phyloP scores from a whole-genome alignment of 1,140 invertebrate genomes.

The Dendrolimus punctatus region DNA sequence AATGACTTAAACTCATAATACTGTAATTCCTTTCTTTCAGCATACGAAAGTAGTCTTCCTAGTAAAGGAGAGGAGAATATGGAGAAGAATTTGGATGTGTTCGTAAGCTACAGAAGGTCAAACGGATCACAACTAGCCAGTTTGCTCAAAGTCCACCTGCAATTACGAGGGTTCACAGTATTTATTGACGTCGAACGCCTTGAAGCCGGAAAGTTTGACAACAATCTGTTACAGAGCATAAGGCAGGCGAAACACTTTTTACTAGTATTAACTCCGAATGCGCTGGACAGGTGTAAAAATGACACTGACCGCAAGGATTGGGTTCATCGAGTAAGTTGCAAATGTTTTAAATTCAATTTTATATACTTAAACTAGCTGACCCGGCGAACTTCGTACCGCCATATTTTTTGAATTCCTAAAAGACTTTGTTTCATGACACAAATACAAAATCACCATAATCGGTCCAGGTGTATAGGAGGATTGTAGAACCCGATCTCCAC shows the following conservation, averaged over 20 bases:
- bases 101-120: constrained; percentile 97
- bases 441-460: too few species aligned
- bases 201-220: constrained; percentile 99
- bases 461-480: too few species aligned
- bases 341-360: too few species aligned
- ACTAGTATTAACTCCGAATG: constrained; percentile 94
- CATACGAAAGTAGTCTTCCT: constrained; percentile 73
- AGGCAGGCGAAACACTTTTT: constrained; percentile 97
- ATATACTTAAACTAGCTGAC: too few species aligned
- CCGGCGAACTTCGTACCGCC: too few species aligned
- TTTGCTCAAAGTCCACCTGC: constrained; percentile 94
- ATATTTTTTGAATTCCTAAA: too few species aligned
- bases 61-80: constrained; percentile 81
- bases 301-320: constrained; percentile 98
- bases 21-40: constrained; percentile 38
- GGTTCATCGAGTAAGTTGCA: constrained; percentile 91
- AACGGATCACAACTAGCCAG: constrained; percentile 98
- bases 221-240: constrained; percentile 97
- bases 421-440: too few species aligned
- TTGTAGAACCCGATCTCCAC: too few species aligned
- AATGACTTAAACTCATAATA: too few species aligned
- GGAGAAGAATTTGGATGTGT: constrained; percentile 95
- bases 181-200: constrained; percentile 97
- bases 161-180: constrained; percentile 93
- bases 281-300: constrained; percentile 93